A percentile compares a stretch with the other conserved stretches of the same genome.
Conservation (phyloP, 2,797 vertebrate genomes). For the Eulemur albifrons region DNA sequence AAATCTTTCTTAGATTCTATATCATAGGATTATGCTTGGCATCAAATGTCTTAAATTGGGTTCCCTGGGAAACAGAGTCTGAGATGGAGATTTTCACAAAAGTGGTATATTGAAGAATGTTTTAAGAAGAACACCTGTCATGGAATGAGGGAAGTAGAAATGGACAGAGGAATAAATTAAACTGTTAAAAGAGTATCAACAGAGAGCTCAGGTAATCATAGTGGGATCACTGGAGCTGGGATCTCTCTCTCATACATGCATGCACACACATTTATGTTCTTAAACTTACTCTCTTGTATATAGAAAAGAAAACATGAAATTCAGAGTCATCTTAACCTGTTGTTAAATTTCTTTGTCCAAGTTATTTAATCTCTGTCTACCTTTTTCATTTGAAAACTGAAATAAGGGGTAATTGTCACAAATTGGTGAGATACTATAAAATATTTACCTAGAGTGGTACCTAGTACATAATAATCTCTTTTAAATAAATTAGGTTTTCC, state of each 20-base stretch:
- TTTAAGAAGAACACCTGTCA: neutral
- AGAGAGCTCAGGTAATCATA: neutral
- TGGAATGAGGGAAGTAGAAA: neutral
- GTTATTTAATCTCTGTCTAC: neutral
- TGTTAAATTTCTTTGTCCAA: neutral
- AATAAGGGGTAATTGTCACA: neutral
- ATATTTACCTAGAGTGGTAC: neutral
- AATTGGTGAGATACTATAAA: neutral
- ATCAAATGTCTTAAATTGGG: neutral
- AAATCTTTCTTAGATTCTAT: neutral
- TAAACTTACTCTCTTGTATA: neutral
- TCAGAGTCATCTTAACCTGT: neutral
- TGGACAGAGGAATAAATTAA: neutral
- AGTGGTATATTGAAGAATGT: neutral
- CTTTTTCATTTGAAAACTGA: neutral
- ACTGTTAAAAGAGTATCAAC: neutral
- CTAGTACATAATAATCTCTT: neutral
- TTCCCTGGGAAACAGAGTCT: neutral
- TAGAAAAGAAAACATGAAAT: neutral
- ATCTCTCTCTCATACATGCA: neutral
- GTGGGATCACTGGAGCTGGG: neutral
- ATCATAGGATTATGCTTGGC: neutral
- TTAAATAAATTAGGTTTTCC: neutral
- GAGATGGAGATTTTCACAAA: neutral
- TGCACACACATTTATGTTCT: neutral